A percentile compares a stretch with the other conserved stretches of the same genome.
phyloP scores from a whole-genome alignment of 2,888 invertebrate species.

The Celastrina argiolus region DNA sequence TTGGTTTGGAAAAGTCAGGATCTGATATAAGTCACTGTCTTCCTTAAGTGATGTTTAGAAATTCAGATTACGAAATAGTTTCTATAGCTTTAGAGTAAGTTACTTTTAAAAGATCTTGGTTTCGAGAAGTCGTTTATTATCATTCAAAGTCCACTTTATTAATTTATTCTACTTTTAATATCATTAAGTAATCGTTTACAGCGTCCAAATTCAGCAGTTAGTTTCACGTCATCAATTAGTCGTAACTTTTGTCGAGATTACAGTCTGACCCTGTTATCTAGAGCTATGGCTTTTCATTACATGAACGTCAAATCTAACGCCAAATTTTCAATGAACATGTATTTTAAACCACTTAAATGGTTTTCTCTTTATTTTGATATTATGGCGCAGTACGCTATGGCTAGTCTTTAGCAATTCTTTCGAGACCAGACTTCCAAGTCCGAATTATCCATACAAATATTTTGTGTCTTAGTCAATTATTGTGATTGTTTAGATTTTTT shows the following conservation, averaged over 20 bases:
- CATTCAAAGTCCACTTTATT: neutral
- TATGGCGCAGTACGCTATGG: conserved; percentile 5
- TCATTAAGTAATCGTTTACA: neutral
- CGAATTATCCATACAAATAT: conserved; percentile 1
- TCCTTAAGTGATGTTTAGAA: neutral
- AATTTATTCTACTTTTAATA: neutral
- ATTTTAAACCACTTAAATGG: neutral
- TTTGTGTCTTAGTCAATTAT: neutral
- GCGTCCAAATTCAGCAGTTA: neutral
- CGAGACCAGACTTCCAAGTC: conserved; percentile 5
- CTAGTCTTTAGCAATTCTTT: conserved; percentile 9
- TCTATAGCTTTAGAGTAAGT: neutral
- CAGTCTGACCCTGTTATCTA: conserved; percentile 10
- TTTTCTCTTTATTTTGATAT: conserved; percentile 11
- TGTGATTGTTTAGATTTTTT: neutral
- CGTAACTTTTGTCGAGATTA: neutral
- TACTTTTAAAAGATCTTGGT: neutral
- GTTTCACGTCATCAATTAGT: conserved; percentile 1
- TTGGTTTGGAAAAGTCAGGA: neutral
- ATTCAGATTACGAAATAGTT: neutral
- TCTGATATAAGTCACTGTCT: neutral
- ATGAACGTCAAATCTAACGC: conserved; percentile 9
- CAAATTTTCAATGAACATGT: neutral
- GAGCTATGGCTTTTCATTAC: neutral
- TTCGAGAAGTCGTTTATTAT: neutral